phyloP scores from a whole-genome alignment of 2,113 vertebrate species.

The Dicerorhinus sumatrensis region DNA sequence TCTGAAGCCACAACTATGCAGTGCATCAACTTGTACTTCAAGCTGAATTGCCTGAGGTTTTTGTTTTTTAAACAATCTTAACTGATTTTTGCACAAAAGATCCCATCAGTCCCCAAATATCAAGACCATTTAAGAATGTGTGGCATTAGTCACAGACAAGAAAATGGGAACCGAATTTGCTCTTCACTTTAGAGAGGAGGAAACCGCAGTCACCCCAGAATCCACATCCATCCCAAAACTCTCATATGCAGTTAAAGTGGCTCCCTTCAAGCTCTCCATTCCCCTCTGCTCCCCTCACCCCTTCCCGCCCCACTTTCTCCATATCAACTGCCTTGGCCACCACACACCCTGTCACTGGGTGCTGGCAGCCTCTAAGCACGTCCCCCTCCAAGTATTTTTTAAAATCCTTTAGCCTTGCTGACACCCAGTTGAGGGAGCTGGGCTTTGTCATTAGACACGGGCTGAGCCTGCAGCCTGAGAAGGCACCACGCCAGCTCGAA shows the following conservation, averaged over 20 bases:
- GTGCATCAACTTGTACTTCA: not conserved
- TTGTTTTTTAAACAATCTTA: not conserved
- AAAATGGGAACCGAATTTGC: not conserved
- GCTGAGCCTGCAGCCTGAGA: slow-evolving; percentile 65
- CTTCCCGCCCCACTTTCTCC: not conserved
- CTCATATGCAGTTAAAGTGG: not conserved
- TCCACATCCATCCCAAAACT: not conserved
- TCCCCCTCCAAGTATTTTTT: slow-evolving; percentile 75
- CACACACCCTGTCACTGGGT: slow-evolving; percentile 71
- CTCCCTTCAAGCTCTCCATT: not conserved
- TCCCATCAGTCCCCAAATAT: not conserved
- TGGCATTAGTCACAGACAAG: not conserved
- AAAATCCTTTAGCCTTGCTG: slow-evolving; percentile 70
- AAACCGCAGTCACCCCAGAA: not conserved
- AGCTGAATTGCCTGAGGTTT: not conserved
- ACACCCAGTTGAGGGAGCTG: slow-evolving; percentile 73
- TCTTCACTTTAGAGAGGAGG: slow-evolving; percentile 3
- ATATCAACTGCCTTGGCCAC: slow-evolving; percentile 47
- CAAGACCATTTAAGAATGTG: not conserved
- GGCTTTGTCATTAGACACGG: slow-evolving; percentile 62
- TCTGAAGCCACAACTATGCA: too few species aligned
- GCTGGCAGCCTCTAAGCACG: slow-evolving; percentile 78
- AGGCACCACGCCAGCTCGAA: slow-evolving; percentile 51
- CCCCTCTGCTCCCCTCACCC: not conserved
- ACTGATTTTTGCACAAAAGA: not conserved